phyloP scores from a whole-genome alignment of 2,888 invertebrate genomes.

The Drosophila atripex region DNA sequence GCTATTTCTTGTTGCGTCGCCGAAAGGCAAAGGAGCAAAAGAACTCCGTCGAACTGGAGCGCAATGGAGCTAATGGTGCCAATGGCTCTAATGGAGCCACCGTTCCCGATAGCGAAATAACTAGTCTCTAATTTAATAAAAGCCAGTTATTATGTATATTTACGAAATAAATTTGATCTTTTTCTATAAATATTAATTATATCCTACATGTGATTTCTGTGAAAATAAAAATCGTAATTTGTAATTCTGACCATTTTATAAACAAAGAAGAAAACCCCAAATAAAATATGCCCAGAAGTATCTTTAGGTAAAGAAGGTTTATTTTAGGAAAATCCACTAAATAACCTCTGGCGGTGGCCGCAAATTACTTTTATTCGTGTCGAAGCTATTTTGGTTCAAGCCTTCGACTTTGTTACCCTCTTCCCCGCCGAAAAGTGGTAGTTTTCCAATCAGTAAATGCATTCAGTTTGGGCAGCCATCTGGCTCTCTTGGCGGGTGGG shows the following conservation, averaged over 20 bases:
- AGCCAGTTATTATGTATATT: slow-evolving; percentile 29
- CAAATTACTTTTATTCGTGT: slow-evolving; percentile 36
- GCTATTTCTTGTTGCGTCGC: slow-evolving; percentile 69
- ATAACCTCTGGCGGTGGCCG: slow-evolving; percentile 11
- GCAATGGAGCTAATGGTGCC: slow-evolving; percentile 38
- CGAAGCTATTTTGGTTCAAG: slow-evolving; percentile 27
- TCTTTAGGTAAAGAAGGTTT: slow-evolving; percentile 6
- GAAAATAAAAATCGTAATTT: neutral
- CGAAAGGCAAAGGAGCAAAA: slow-evolving; percentile 57
- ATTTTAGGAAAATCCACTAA: slow-evolving; percentile 4
- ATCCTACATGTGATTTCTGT: neutral
- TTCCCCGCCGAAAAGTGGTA: slow-evolving; percentile 62
- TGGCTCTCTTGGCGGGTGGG: slow-evolving; percentile 28
- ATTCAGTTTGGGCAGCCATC: slow-evolving; percentile 80
- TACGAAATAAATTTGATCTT: slow-evolving; percentile 24
- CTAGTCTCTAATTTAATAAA: slow-evolving; percentile 65
- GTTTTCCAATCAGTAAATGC: slow-evolving; percentile 84
- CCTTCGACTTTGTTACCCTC: slow-evolving; percentile 8
- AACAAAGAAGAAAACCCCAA: too few relatives aligned
- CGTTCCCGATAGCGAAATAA: slow-evolving; percentile 68
- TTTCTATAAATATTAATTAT: slow-evolving; percentile 10
- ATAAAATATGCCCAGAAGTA: neutral
- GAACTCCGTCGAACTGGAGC: slow-evolving; percentile 50
- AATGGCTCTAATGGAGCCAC: slow-evolving; percentile 44
- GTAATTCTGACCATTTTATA: too few relatives aligned